Evolutionary conservation across 2,797 vertebrate species (phyloP).

Genomic region (Tachyglossus aculeatus): DNA sequence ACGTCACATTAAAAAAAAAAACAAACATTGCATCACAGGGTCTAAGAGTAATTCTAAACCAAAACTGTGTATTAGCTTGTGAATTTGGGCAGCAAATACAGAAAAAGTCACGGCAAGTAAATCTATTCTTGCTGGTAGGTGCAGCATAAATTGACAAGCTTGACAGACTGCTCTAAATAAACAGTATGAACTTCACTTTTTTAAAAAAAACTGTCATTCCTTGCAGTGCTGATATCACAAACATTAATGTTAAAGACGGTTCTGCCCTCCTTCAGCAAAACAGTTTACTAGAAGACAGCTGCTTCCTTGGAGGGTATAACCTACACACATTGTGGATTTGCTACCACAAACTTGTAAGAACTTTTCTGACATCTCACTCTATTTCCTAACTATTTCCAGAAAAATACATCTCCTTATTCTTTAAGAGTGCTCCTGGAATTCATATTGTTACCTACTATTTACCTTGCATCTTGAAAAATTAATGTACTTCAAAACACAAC

Average conservation of each 20-base stretch:
- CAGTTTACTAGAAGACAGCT: neutral
- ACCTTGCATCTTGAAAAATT: neutral
- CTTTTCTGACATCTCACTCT: neutral
- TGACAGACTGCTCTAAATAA: neutral
- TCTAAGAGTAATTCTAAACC: conserved; percentile 38
- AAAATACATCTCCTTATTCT: neutral
- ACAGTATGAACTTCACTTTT: neutral
- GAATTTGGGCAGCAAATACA: conserved; percentile 35
- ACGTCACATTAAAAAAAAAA: conserved; percentile 7
- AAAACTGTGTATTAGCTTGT: conserved; percentile 20
- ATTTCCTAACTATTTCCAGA: neutral
- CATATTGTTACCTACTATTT: neutral
- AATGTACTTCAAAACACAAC: neutral
- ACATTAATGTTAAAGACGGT: neutral
- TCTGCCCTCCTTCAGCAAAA: conserved; percentile 12
- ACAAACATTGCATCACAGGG: neutral
- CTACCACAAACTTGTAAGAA: neutral
- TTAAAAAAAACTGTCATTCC: neutral
- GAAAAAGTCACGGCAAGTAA: conserved; percentile 15
- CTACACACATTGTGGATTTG: neutral
- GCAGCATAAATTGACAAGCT: conserved; percentile 22
- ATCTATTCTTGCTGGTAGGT: conserved; percentile 6
- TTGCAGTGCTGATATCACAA: neutral
- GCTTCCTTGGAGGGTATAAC: neutral
- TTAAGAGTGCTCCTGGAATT: neutral